A percentile compares a stretch with the other conserved stretches of the same genome.
These are phyloP conservation scores for Apostichopus japonicus DNA, from an alignment of 35 echinoderm and acorn worm species.

Conservation along the genomic window DNA sequence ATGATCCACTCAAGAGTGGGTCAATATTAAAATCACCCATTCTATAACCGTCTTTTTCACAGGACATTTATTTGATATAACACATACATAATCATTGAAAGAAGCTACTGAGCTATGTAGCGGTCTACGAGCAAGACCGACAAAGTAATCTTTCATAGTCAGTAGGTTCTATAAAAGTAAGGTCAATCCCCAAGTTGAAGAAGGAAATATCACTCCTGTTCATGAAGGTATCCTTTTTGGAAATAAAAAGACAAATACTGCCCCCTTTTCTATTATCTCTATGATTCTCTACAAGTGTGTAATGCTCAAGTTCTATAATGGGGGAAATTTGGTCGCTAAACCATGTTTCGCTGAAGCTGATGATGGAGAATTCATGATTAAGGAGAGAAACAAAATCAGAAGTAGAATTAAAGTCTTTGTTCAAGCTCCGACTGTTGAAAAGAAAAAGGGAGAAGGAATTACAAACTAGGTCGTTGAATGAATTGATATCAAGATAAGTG, in stretches of 20 bases:
- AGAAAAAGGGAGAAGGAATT: neutral
- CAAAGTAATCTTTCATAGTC: neutral
- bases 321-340: neutral
- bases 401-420: neutral
- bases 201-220: neutral
- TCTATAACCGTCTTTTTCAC: neutral
- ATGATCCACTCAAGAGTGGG: neutral
- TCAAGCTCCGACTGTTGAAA: neutral
- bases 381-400: neutral
- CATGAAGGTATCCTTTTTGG: neutral
- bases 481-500: neutral
- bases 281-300: neutral
- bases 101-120: neutral
- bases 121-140: neutral
- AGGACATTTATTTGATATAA: neutral
- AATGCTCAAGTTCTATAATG: neutral
- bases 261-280: neutral
- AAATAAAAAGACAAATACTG: neutral
- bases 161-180: neutral
- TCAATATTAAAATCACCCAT: conserved; percentile 26
- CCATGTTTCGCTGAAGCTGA: neutral
- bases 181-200: neutral
- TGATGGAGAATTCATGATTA: neutral
- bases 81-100: conserved; percentile 1
- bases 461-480: neutral